These are phyloP conservation scores for Anseranas semipalmata DNA, from an alignment of 2,113 vertebrate genomes.

Conservation along the genomic window DNA sequence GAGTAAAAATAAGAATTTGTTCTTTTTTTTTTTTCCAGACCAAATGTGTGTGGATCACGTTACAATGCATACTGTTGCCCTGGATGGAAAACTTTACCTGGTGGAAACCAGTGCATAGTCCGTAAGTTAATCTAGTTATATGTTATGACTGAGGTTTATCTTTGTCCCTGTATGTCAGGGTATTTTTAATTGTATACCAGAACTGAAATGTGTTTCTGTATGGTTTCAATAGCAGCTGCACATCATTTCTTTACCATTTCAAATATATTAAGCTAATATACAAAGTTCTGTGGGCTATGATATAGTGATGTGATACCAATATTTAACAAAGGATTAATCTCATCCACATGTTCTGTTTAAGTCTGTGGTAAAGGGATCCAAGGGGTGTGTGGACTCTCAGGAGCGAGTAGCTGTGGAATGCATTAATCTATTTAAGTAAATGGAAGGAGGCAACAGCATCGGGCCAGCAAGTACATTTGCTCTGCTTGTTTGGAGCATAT, in stretches of 20 bases:
- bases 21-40: constrained; percentile 76
- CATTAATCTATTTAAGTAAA: constrained; percentile 18
- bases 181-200: neutral
- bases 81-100: constrained; percentile 98
- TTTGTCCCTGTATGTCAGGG: neutral
- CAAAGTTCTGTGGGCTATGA: neutral
- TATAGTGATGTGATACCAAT: neutral
- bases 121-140: constrained; percentile 85
- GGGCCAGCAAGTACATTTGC: neutral
- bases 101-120: constrained; percentile 98
- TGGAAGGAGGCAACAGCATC: neutral
- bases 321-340: constrained; percentile 44
- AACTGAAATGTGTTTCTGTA: neutral
- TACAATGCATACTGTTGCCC: constrained; percentile 97
- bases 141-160: neutral
- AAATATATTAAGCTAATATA: constrained; percentile 10
- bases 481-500: neutral
- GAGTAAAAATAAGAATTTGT: neutral
- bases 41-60: constrained; percentile 96
- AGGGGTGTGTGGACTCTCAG: neutral
- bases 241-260: constrained; percentile 5
- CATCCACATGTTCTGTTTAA: constrained; percentile 13
- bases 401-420: neutral
- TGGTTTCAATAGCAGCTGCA: neutral
- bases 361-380: neutral